Evolutionary conservation across 2,113 vertebrate species (phyloP).

Genomic region (Eulemur rufifrons): DNA sequence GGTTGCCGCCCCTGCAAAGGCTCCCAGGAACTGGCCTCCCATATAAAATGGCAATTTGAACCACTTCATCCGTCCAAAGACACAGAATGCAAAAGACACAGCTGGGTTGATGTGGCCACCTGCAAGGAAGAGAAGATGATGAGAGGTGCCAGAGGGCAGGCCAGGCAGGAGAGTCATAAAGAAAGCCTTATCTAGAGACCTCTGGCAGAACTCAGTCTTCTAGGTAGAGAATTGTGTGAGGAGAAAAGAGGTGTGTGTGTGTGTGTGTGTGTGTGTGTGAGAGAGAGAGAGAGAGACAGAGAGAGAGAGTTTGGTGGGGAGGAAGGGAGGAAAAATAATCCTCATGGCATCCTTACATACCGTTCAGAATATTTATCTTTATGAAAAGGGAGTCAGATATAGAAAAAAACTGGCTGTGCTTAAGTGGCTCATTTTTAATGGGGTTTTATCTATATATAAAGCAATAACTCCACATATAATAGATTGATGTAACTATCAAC

Average conservation of each 20-base stretch:
- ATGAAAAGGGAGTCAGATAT: not conserved
- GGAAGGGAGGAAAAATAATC: not conserved
- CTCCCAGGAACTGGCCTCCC: conserved; percentile 92
- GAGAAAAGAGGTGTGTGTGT: not conserved
- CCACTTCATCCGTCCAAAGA: conserved; percentile 92
- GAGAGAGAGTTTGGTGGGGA: not conserved
- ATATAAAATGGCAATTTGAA: conserved; percentile 94
- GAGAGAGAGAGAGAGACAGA: no score
- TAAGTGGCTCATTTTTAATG: not conserved
- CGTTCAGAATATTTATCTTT: not conserved
- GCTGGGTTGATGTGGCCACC: conserved; percentile 98
- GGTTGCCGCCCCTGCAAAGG: conserved; percentile 90
- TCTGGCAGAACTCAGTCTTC: not conserved
- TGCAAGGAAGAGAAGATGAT: conserved; percentile 78
- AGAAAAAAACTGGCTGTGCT: not conserved
- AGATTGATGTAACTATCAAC: not conserved
- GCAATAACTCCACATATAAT: not conserved
- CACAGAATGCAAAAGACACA: conserved; percentile 94
- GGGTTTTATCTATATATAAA: not conserved
- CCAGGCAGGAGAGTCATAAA: not conserved
- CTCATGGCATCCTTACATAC: not conserved
- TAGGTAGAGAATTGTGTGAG: not conserved
- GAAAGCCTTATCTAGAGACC: not conserved
- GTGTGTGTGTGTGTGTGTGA: not conserved
- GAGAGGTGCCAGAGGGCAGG: not conserved